Conservation (phyloP, 1,140 invertebrate genomes). For the Luehdorfia chinensis region DNA sequence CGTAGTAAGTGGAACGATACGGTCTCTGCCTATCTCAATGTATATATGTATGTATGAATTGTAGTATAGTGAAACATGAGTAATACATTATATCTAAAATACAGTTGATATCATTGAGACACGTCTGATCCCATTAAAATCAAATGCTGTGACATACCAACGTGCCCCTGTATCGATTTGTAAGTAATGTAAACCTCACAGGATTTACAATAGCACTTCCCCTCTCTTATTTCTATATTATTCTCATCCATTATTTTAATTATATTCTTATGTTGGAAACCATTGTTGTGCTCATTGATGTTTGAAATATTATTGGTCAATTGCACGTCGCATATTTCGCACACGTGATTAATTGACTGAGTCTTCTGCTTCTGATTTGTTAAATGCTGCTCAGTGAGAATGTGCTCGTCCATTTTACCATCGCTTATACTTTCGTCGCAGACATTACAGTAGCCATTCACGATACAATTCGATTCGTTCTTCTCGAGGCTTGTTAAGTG, state of each 20-base stretch:
- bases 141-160: background rate
- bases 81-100: too few relatives aligned
- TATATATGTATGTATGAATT: too few relatives aligned
- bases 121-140: background rate
- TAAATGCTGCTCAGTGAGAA: too few relatives aligned
- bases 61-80: too few relatives aligned
- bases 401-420: too few relatives aligned
- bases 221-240: slow-evolving; percentile 1
- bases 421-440: background rate
- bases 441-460: background rate
- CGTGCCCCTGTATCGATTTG: background rate
- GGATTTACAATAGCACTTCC: background rate
- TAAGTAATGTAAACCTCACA: background rate
- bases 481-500: background rate
- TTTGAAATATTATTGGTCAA: too few relatives aligned
- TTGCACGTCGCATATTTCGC: too few relatives aligned
- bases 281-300: slow-evolving; percentile 9
- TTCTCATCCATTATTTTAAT: background rate
- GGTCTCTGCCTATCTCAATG: too few relatives aligned
- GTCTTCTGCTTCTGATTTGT: too few relatives aligned
- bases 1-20: too few relatives aligned
- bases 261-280: slow-evolving; percentile 16
- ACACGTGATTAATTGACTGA: too few relatives aligned
- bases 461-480: too few relatives aligned
- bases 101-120: background rate